Conservation (phyloP, 1,140 invertebrate species). For the Gryon sp. region DNA sequence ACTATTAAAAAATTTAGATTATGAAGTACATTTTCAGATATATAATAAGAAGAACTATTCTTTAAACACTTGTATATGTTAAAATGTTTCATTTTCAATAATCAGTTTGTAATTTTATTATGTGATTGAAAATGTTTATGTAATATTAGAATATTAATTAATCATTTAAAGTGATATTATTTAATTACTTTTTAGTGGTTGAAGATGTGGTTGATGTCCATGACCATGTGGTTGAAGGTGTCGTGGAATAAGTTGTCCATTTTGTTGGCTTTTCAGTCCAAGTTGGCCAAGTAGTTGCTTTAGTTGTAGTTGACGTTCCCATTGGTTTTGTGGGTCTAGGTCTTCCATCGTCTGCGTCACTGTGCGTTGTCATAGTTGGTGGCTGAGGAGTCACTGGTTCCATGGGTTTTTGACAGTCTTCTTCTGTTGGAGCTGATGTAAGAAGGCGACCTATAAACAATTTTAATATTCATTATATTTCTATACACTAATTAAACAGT, state of each 20-base stretch:
- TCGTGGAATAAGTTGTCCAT: constrained; percentile 48
- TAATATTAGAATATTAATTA: too few relatives aligned
- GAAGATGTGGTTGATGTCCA: constrained; percentile 27
- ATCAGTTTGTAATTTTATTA: too few relatives aligned
- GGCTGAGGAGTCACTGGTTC: constrained; percentile 85
- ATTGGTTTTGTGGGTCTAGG: constrained; percentile 74
- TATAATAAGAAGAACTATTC: too few relatives aligned
- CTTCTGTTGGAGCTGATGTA: constrained; percentile 79
- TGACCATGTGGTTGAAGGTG: constrained; percentile 46
- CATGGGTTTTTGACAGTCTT: constrained; percentile 83
- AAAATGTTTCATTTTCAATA: too few relatives aligned
- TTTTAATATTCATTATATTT: constrained; percentile 5
- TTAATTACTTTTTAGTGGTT: constrained; percentile 41
- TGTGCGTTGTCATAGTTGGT: constrained; percentile 84
- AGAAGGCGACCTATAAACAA: constrained; percentile 78
- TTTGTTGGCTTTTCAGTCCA: constrained; percentile 71
- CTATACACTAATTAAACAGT: too few relatives aligned
- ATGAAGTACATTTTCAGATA: too few relatives aligned
- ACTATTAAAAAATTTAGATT: too few relatives aligned
- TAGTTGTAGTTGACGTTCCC: constrained; percentile 65
- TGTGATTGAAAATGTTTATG: too few relatives aligned
- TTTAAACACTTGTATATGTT: too few relatives aligned
- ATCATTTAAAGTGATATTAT: too few relatives aligned
- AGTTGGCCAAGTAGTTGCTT: constrained; percentile 74
- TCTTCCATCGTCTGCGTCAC: constrained; percentile 69